phyloP scores from a whole-genome alignment of 1,140 invertebrate species.

The Dreissena rostriformis region DNA sequence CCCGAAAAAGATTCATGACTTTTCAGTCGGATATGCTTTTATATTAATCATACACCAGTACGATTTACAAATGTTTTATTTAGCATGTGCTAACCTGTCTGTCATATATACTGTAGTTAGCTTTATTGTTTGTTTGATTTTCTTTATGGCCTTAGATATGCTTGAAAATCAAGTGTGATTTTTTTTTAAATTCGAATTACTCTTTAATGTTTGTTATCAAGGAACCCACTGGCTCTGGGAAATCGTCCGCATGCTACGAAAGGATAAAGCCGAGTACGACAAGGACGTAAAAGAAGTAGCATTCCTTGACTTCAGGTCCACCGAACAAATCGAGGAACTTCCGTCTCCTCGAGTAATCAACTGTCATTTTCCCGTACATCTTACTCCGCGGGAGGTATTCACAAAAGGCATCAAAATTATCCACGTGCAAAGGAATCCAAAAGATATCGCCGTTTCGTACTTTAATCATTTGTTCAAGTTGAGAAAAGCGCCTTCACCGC shows the following conservation, averaged over 20 bases:
- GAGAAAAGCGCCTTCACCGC: neutral
- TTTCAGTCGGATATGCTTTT: neutral
- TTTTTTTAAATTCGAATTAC: neutral
- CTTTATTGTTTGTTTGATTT: too few species aligned
- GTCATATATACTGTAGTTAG: too few species aligned
- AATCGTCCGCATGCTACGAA: conserved; percentile 20
- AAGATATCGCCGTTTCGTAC: conserved; percentile 31
- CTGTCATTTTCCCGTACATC: conserved; percentile 13
- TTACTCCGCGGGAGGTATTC: conserved; percentile 17
- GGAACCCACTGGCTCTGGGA: conserved; percentile 53
- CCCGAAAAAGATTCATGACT: too few species aligned
- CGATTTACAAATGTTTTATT: too few species aligned
- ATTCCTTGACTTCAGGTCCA: conserved; percentile 26
- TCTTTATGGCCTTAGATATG: too few species aligned
- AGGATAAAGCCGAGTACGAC: conserved; percentile 43
- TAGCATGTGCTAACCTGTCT: too few species aligned
- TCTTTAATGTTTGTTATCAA: neutral
- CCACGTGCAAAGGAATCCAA: conserved; percentile 45
- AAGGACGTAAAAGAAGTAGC: conserved; percentile 33
- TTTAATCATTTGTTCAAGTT: conserved; percentile 19
- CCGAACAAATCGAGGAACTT: neutral
- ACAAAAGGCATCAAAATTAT: conserved; percentile 37
- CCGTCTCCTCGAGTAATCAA: conserved; percentile 40
- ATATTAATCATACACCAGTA: neutral
- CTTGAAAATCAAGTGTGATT: too few species aligned